Conservation (phyloP, 2,888 invertebrate species). For the Charanyca ferruginea region DNA sequence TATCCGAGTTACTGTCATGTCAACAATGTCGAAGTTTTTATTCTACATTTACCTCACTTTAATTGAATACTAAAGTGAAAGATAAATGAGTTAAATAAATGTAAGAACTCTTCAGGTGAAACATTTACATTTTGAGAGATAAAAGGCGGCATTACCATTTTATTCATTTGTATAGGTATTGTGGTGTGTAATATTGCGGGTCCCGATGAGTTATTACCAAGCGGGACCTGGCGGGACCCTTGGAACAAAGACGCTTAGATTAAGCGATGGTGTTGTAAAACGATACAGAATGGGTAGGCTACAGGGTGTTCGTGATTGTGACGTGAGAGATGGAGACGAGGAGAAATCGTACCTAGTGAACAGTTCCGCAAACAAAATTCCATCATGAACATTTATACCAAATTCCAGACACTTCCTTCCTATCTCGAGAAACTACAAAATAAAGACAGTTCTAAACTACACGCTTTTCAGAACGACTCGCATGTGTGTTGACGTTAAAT, state of each 20-base stretch:
- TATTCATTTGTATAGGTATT: constrained; percentile 67
- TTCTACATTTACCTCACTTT: constrained; percentile 52
- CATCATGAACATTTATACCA: constrained; percentile 72
- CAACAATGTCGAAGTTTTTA: constrained; percentile 69
- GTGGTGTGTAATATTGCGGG: constrained; percentile 72
- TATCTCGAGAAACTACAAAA: constrained; percentile 72
- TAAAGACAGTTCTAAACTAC: constrained; percentile 79
- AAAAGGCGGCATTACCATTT: constrained; percentile 55
- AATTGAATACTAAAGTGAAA: constrained; percentile 58
- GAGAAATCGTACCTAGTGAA: constrained; percentile 54
- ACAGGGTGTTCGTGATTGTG: constrained; percentile 34
- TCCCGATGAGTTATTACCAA: constrained; percentile 75
- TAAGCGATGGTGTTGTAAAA: constrained; percentile 73
- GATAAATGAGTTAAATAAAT: constrained; percentile 56
- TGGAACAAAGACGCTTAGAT: constrained; percentile 76
- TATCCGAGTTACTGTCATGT: too few relatives aligned
- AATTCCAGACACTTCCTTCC: constrained; percentile 73
- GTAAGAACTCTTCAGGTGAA: constrained; percentile 47
- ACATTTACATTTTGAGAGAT: constrained; percentile 53
- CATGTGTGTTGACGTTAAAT: constrained; percentile 87
- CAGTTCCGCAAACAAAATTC: constrained; percentile 73
- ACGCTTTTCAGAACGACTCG: constrained; percentile 76
- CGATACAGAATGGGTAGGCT: constrained; percentile 63
- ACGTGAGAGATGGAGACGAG: too few relatives aligned
- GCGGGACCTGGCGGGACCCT: constrained; percentile 68